phyloP scores from a whole-genome alignment of 2,888 invertebrate genomes.

The Campoplex nolae region DNA sequence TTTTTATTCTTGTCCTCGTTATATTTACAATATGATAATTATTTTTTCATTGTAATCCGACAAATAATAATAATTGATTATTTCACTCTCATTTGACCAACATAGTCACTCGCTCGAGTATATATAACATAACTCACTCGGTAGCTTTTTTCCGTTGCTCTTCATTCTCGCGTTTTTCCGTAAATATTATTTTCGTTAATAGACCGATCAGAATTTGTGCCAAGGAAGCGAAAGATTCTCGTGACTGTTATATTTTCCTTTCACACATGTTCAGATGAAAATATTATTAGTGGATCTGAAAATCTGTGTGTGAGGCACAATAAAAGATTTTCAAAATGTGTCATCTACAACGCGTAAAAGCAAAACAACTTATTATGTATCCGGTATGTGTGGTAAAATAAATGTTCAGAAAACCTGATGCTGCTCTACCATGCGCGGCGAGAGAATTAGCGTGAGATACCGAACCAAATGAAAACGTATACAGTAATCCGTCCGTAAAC shows the following conservation, averaged over 20 bases:
- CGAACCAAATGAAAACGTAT: constrained; percentile 57
- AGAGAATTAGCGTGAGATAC: constrained; percentile 35
- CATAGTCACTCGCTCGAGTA: constrained; percentile 5
- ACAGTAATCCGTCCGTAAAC: constrained; percentile 30
- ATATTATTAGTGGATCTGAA: not conserved
- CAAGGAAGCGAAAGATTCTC: constrained; percentile 73
- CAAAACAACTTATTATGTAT: no score
- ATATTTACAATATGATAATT: constrained; percentile 33
- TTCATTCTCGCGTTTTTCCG: not conserved
- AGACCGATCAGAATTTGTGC: constrained; percentile 64
- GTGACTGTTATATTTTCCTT: constrained; percentile 41
- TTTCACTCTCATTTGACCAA: constrained; percentile 1
- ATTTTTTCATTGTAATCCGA: constrained; percentile 30
- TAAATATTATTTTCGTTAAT: constrained; percentile 69
- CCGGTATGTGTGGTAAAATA: no score
- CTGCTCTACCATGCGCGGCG: constrained; percentile 19
- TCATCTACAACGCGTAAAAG: not conserved
- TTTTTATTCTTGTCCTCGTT: not conserved
- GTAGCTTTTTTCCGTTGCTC: constrained; percentile 29
- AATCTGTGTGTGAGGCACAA: not conserved
- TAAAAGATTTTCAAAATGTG: constrained; percentile 15
- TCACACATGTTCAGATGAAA: constrained; percentile 31
- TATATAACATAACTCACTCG: constrained; percentile 30
- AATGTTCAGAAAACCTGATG: no score
- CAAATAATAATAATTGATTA: constrained; percentile 17